A percentile compares a stretch with the other conserved stretches of the same genome.
Evolutionary conservation across 2,888 invertebrate species (phyloP).

Genomic region (Psylliodes chrysocephalus): DNA sequence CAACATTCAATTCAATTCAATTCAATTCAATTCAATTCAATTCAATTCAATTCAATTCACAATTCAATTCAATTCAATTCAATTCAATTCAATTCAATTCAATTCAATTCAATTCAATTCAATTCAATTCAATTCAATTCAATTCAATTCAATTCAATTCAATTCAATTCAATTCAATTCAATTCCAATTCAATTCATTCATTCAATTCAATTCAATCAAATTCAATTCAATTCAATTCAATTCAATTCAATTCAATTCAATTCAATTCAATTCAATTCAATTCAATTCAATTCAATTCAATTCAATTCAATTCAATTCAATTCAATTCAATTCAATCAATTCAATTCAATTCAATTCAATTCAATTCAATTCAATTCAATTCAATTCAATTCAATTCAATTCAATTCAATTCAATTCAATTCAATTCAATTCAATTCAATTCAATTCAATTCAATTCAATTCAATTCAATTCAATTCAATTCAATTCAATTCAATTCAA

Average conservation of each 20-base stretch:
- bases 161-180: slow-evolving; percentile 23
- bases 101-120: slow-evolving; percentile 26
- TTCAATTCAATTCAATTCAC: slow-evolving; percentile 22
- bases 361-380: slow-evolving; percentile 15
- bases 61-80: slow-evolving; percentile 24
- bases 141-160: slow-evolving; percentile 28
- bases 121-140: slow-evolving; percentile 27
- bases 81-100: slow-evolving; percentile 24
- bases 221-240: slow-evolving; percentile 18
- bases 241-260: slow-evolving; percentile 15
- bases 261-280: slow-evolving; percentile 15
- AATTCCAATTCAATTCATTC: slow-evolving; percentile 18
- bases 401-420: slow-evolving; percentile 21
- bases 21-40: slow-evolving; percentile 25
- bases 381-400: slow-evolving; percentile 16
- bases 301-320: slow-evolving; percentile 16
- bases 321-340: no score
- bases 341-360: no score
- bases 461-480: slow-evolving; percentile 22
- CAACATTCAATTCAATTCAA: slow-evolving; percentile 19
- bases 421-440: slow-evolving; percentile 22
- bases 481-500: slow-evolving; percentile 22
- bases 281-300: slow-evolving; percentile 15
- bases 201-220: slow-evolving; percentile 14
- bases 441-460: slow-evolving; percentile 22